Evolutionary conservation across 23 tunicate species (phyloP).

Genomic region (Ascidia mentula): DNA sequence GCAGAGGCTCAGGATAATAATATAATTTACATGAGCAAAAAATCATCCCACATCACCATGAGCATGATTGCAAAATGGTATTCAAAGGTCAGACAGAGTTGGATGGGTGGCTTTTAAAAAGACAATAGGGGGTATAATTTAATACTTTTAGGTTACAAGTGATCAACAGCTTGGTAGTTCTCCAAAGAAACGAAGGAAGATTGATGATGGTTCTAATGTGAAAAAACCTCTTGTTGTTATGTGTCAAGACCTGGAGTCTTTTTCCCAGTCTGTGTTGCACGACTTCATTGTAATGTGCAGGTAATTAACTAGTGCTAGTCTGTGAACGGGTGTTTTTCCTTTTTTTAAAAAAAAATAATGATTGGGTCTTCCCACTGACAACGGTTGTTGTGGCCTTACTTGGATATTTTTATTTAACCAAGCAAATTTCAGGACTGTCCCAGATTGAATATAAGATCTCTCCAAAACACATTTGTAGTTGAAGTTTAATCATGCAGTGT

Average conservation of each 20-base stretch:
- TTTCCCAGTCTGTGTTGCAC: constrained; percentile 49
- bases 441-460: no score
- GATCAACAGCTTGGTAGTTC: not conserved
- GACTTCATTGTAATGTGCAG: constrained; percentile 74
- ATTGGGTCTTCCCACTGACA: no score
- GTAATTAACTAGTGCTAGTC: constrained; percentile 1
- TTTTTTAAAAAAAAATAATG: not conserved
- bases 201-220: not conserved
- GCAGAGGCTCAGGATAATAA: not conserved
- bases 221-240: constrained; percentile 50
- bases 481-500: no score
- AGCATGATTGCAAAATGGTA: constrained; percentile 44
- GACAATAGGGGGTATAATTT: not conserved
- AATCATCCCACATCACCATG: constrained; percentile 26
- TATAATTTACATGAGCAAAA: constrained; percentile 28
- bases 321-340: not conserved
- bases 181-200: constrained; percentile 21
- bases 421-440: no score
- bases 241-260: constrained; percentile 68
- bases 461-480: no score
- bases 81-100: constrained; percentile 13
- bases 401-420: no score
- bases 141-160: not conserved
- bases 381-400: no score
- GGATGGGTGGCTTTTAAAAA: not conserved